Base-by-base conservation (phyloP, 1,140 invertebrate genomes). In the Drosophila auraria region DNA sequence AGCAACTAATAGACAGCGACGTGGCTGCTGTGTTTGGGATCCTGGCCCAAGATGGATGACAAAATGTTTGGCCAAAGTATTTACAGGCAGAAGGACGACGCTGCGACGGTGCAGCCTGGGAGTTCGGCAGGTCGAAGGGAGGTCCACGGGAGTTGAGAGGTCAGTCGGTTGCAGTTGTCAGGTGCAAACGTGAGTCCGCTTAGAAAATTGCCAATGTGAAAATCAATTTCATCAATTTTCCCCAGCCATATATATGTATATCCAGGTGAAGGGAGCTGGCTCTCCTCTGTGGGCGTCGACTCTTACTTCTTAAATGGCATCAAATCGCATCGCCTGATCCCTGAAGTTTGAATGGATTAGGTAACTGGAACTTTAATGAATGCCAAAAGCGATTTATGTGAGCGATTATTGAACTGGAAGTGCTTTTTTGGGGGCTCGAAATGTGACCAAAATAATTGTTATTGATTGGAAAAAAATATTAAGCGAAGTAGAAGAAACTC, bases 211-310 rank as follows among this genome's bases (percentile, higher is more conserved):
- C 78, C 81, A 87, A 89, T 87, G 83, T 83, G 68, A 54, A 87
- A 87, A 87, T 87, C 83, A 87, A 87, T 87, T 87, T 87, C 72
- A 84, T 81, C 81, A 89, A 84, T 83, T 87, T 84, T 81, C 63
- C 56, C 20, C 9, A 30, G 47, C 63, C 50, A 33, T 7, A 14
- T 36, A 36, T 33, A 33, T 33, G 2, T 33, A 33, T 8, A 33
- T 51, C 65, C 27, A 36, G 4, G 25, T 7, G 8, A 36, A 49
- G 23, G 50, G 12, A 63, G 8, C 49, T 9, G 25, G 49, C 14
- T 23, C 5, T 62, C 47, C 47, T 33, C 36, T 53, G 36, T 33
- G 57, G 66, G 15, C n/a, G 30, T 47, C 9, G 27, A 36, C 25
- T 30, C 23, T 25, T 45, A 7, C 33, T 30, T 11, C 36, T 36